phyloP scores from a whole-genome alignment of 2,113 vertebrate species.

The Nestor notabilis region DNA sequence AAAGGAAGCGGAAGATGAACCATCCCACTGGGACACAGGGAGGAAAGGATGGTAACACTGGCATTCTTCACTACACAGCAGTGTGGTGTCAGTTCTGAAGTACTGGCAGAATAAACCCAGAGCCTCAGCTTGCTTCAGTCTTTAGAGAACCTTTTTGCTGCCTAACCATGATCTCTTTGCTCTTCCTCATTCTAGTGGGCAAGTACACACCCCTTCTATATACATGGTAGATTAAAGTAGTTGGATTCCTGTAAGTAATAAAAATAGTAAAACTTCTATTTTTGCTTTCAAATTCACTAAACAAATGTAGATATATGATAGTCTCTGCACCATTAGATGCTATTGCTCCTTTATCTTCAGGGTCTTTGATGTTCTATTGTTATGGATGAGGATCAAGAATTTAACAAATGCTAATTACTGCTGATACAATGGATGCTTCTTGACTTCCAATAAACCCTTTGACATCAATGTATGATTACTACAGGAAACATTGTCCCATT shows the following conservation, averaged over 20 bases:
- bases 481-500: not conserved
- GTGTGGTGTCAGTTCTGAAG: not conserved
- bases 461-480: not conserved
- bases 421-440: not conserved
- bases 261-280: not conserved
- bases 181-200: not conserved
- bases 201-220: not conserved
- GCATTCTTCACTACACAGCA: not conserved
- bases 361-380: not conserved
- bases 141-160: not conserved
- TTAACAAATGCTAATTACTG: conserved; percentile 11
- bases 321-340: not conserved
- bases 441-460: conserved; percentile 8
- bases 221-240: not conserved
- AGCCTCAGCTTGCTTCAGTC: accelerated
- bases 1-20: not conserved
- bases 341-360: not conserved
- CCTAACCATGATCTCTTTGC: not conserved
- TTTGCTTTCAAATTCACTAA: not conserved
- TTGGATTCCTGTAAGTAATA: not conserved
- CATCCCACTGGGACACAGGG: accelerated
- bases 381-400: not conserved
- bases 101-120: not conserved
- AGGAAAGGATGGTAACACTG: not conserved
- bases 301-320: not conserved